Evolutionary conservation across 2,888 invertebrate species (phyloP), one percentile per base, ranked within the genome.

Genomic region (Plebejus anna): DNA sequence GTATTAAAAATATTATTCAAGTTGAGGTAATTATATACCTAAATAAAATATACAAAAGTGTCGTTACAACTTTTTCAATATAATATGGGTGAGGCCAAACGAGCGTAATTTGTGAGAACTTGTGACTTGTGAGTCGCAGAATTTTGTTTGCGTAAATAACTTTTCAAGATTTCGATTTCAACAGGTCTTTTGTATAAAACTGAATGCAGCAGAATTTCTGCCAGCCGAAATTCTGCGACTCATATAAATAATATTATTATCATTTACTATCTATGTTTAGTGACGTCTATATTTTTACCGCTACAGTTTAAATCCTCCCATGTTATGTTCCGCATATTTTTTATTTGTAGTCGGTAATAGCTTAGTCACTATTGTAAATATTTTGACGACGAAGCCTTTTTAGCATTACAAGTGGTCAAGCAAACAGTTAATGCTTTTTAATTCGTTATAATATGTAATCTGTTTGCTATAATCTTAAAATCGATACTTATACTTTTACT

Each of bases 231-330:
- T 22, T 22, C 22, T 22, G 22, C 22, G 22, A 22, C 22, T 22
- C 22, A 22, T 22, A 22, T 22, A 22, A 22, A 22, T 22, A 22
- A 22, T 22, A 22, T 22, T 22, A 22, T 22, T 61, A 32, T 11
- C 13, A 4, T 9, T 3, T 11, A 11, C 9, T 66, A 66, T 66
- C 66, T 66, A 36, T 66, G 0, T 13, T 13, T 16, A 66, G 5
- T 66, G 13, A 2, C 4, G 32, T 66, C 66, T 66, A 66, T 36
- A 66, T 32, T 71, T 71, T 71, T 71, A 72, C 72, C 72, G 72
- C 66, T 66, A 66, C 13, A 66, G 66, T 66, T 66, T 66, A 73
- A 73, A 73, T 73, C 73, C 73, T 73, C 73, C 73, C 73, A 73
- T 73, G 55, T 73, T 55, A 32, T 55, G 73, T 55, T 55, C 0